Evolutionary conservation across 2,888 invertebrate species (phyloP), one percentile per base, ranked within the genome.

Genomic region (Prosopocoilus inquinatus): DNA sequence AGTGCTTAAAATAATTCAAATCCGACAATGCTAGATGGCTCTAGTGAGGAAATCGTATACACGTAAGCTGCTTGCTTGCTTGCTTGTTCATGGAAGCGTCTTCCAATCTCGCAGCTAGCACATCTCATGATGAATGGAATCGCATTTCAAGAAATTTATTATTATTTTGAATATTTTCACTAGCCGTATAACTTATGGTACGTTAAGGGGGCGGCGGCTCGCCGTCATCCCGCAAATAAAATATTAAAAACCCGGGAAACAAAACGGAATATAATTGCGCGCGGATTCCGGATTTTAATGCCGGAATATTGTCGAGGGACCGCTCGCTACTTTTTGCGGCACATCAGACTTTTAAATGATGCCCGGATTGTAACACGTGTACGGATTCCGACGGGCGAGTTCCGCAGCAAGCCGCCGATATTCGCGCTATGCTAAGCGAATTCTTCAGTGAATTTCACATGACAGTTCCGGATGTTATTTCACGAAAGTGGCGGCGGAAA

Each of bases 311-410:
- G 41, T 41, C 41, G 16, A 9, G 12, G 41, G n/a, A 41, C 16
- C 15, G 41, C 16, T 41, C 15, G 41, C 16, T 41, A 41, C 16
- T 28, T 41, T 41, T 41, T 41, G 41, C 16, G 9, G 16, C 41
- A n/a, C n/a, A 41, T 41, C 16, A 41, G 41, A 41, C 13, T 41
- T 41, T 41, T 41, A 41, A 41, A 41, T 41, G 41, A 15, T 41
- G 41, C 16, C 20, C 16, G 41, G 41, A 15, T 41, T 41, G 41
- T 41, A 41, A 41, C 41, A 41, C 41, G 41, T 41, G 41, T 41
- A 41, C 41, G 41, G 16, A 41, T 41, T 41, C 41, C 41, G 41
- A 41, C 41, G 16, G 16, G 41, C 16, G 41, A 41, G 16, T 41
- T 15, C 20, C 20, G n/a, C n/a, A 28, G 20, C 41, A 41, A 41